Evolutionary conservation across 2,888 invertebrate species (phyloP), one percentile per base, ranked within the genome.

Genomic region (Agrotis segetum): DNA sequence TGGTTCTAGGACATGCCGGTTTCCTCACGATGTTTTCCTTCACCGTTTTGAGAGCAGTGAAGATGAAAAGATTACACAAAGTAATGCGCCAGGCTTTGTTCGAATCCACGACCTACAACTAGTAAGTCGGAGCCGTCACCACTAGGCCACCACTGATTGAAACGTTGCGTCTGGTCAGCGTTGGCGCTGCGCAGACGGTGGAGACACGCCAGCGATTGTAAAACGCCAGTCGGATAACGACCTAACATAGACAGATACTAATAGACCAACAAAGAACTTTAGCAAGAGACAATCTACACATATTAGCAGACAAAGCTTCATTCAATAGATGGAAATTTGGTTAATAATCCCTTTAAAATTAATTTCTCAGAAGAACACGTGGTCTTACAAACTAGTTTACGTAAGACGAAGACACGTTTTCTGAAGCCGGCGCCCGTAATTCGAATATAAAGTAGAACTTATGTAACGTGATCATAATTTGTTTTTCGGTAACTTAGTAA

Each of bases 281-380:
- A 46, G 13, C 14, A 53, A 21, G 2, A 40, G 47, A 63, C 47
- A 68, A 44, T 19, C 13, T 47, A n/a, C n/a, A n/a, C n/a, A n/a
- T n/a, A 29, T 17, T 58, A 16, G 13, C 11, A 58, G 14, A 53
- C 59, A 17, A 69, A 46, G 50, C 19, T 14, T 62, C 49, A 34
- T 49, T 59, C 3, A 50, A 60, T 46, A 50, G n/a, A 77, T 53
- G 17, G 14, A 49, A 14, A 11, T n/a, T 34, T 19, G 11, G 19
- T 21, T 59, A 24, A 46, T 53, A 64, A 40, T 77, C 53, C 17
- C 21, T 46, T 34, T 46, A 50, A 55, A 55, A 60, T 60, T 40
- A 7, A 62, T 52, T 62, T 50, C 2, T 17, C 7, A 11, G 55
- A 46, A 34, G 19, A 56, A 47, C 24, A 70, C 58, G 70, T 77